These are phyloP conservation scores for Perizoma affinitatum DNA, from an alignment of 2,888 invertebrate genomes.

Conservation along the genomic window DNA sequence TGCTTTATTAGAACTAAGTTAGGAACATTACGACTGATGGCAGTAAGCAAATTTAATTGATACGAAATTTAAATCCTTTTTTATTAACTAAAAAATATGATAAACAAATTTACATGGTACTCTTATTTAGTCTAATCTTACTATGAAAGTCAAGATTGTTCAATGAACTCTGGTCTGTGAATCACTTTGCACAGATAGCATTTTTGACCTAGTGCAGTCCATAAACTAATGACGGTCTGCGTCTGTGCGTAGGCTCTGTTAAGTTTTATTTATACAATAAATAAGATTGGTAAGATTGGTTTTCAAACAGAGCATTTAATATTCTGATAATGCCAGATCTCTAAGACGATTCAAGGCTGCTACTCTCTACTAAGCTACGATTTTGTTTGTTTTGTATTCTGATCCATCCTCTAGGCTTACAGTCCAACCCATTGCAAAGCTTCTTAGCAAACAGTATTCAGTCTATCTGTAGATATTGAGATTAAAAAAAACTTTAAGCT, in stretches of 20 bases:
- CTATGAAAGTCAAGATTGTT: not conserved
- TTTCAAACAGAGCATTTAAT: conserved; percentile 33
- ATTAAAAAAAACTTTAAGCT: conserved; percentile 11
- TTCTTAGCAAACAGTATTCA: conserved; percentile 34
- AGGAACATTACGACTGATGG: too few relatives aligned
- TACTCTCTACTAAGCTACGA: conserved; percentile 31
- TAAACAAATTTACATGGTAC: too few relatives aligned
- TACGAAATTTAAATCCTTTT: too few relatives aligned
- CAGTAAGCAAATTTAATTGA: too few relatives aligned
- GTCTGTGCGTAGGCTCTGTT: too few relatives aligned
- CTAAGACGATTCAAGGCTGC: conserved; percentile 28
- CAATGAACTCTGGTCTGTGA: not conserved
- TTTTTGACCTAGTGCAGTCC: too few relatives aligned
- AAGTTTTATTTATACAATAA: too few relatives aligned
- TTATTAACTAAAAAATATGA: too few relatives aligned
- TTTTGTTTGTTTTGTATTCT: conserved; percentile 43
- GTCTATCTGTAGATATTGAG: conserved; percentile 25
- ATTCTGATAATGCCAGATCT: conserved; percentile 42
- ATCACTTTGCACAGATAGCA: too few relatives aligned
- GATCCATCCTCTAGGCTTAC: conserved; percentile 37
- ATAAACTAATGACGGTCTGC: too few relatives aligned
- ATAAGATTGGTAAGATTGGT: conserved; percentile 24
- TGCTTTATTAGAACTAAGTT: conserved; percentile 3
- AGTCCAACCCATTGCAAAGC: conserved; percentile 26
- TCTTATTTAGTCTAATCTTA: too few relatives aligned